Base-by-base conservation (phyloP, 2,113 vertebrate species). In the Morone chrysops region DNA sequence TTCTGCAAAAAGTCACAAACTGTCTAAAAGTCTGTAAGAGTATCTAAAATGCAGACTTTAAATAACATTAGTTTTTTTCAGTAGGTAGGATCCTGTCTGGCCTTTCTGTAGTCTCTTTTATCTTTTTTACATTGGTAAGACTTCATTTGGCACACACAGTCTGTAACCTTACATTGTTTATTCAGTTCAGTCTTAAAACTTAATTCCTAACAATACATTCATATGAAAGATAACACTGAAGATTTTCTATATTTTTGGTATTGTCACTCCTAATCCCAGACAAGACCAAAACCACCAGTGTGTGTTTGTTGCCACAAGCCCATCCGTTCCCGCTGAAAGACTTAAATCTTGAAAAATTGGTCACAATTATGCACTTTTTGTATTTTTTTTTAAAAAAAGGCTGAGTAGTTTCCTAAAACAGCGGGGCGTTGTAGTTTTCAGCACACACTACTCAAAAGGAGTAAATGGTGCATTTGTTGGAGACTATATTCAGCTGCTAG, bases 31-130 rank as follows among this genome's bases (percentile, higher is more conserved):
- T n/a, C 74, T 0, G 9, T 68, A 38, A 25, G 50, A 53, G 31
- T 47, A 56, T 57, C 17, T 61, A 71, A 31, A 63, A 68, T 72
- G 31, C 50, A 66, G 50, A 66, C 40, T 41, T 36, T 54, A 51
- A 22, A 51, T 75, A 54, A 17, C 2, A 2, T 78, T 1, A 54
- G 18, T 48, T 38, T 71, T 25, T 45, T 14, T 56, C 43, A 48
- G 45, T 38, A 22, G 20, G 10, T 25, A 7, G 5, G 17, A 16
- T 63, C 70, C 56, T 5, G 12, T 50, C 40, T 12, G 25, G 31
- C 8, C 4, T 40, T 41, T n/a, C 18, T 50, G 25, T 38, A n/a
- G 17, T 17, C 31, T 31, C 9, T 61, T 61, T 61, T 40, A 3
- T 53, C n/a, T 75, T 53, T 63, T 8, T 25, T 75, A 25, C 18